Evolutionary conservation across 2,888 invertebrate species (phyloP), one percentile per base, ranked within the genome.

Genomic region (Limnephilus marmoratus): DNA sequence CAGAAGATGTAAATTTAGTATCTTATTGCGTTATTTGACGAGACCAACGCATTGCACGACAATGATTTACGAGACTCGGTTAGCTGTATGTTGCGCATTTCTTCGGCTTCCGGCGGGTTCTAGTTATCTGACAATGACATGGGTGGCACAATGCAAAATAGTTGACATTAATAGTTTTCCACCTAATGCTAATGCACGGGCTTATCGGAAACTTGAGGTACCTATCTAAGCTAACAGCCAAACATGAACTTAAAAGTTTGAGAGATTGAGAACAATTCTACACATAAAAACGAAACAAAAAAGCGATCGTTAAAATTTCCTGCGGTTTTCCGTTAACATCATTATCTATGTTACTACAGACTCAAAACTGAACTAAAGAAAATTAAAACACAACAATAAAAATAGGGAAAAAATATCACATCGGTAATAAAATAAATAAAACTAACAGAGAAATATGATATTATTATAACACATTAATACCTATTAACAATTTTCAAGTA

Each of bases 61-160:
- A 68, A 68, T 24, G 24, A 68, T n/a, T 68, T 68, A 68, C 2
- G 68, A 68, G 24, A 24, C 24, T 24, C n/a, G 68, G n/a, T n/a
- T 68, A 68, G n/a, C n/a, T 85, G 82, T 85, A 41, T 11, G 85
- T 85, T 85, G 85, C 31, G 41, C 85, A 41, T 85, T 85, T 41
- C 85, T 37, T 7, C 24, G 34, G 85, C 41, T 41, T 85, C 85
- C 85, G 85, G 41, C 85, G 68, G 68, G n/a, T 68, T 68, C 68
- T n/a, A 9, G 68, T 68, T 68, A 68, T 68, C 68, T 68, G 68
- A 68, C 68, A 24, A 68, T 68, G 68, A 24, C 68, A n/a, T 11
- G 68, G 68, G 68, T 7, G 24, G 68, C n/a, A 68, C 68, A 68
- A n/a, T 68, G 68, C 68, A 68, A 68, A 68, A 68, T 68, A 68